Evolutionary conservation across 1,140 invertebrate genomes (phyloP).

Genomic region (Sarcophaga bullata): DNA sequence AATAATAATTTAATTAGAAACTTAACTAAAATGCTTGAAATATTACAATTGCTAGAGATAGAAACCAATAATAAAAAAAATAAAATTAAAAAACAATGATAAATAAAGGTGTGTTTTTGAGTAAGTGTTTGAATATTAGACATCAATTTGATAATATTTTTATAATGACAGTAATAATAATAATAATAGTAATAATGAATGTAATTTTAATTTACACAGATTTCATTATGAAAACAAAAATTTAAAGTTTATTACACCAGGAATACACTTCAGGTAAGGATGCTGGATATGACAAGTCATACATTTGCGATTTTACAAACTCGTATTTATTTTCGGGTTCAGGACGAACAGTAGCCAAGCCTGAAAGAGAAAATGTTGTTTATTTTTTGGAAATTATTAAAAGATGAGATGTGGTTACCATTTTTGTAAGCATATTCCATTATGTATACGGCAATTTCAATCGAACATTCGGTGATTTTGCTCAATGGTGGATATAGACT

Average conservation of each 20-base stretch:
- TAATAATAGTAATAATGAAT: no score
- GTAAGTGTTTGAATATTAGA: no score
- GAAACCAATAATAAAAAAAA: no score
- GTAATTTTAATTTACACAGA: slow-evolving; percentile 1
- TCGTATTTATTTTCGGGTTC: slow-evolving; percentile 78
- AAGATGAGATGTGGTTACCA: slow-evolving; percentile 68
- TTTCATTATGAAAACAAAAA: background rate
- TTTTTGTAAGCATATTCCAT: slow-evolving; percentile 89
- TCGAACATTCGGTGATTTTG: slow-evolving; percentile 87
- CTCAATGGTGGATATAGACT: slow-evolving; percentile 94
- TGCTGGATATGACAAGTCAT: slow-evolving; percentile 76
- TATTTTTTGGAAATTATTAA: background rate
- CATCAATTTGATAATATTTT: no score
- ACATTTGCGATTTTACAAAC: slow-evolving; percentile 85
- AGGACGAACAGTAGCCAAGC: slow-evolving; percentile 79
- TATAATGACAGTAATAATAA: no score
- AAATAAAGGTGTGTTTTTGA: no score
- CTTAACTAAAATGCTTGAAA: background rate
- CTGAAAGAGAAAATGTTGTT: slow-evolving; percentile 66
- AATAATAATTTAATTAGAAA: background rate
- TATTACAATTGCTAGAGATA: no score
- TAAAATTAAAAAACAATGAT: no score
- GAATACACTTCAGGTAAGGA: slow-evolving; percentile 71
- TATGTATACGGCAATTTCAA: slow-evolving; percentile 86
- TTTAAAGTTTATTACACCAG: slow-evolving; percentile 46